These are phyloP conservation scores for Cottoperca gobio DNA, from an alignment of 2,797 vertebrate genomes.

Conservation along the genomic window DNA sequence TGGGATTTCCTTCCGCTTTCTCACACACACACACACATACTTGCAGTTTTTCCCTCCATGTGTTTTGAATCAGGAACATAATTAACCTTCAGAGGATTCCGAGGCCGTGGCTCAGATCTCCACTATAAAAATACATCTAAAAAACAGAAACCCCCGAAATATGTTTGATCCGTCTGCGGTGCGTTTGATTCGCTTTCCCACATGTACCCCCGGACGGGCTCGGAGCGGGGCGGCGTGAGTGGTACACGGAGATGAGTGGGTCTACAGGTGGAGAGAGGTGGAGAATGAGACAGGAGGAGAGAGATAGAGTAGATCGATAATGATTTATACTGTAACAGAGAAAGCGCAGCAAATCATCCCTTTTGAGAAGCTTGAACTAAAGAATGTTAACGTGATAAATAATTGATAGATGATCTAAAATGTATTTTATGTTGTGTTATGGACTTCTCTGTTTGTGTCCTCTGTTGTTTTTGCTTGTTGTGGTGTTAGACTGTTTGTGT, in stretches of 20 bases:
- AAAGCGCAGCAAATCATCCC: neutral
- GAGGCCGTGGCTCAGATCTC: conserved; percentile 76
- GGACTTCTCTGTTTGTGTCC: neutral
- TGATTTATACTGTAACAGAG: neutral
- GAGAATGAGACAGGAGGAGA: conserved; percentile 3
- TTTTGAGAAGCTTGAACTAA: neutral
- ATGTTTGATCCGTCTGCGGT: conserved; percentile 67
- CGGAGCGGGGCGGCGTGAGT: neutral
- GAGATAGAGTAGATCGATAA: neutral
- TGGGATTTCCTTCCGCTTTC: conserved; percentile 96
- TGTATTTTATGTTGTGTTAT: neutral
- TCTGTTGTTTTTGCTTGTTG: neutral
- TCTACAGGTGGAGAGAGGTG: conserved; percentile 51
- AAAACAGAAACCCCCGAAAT: conserved; percentile 69
- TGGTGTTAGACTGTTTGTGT: conserved; percentile 44
- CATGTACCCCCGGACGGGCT: conserved; percentile 48
- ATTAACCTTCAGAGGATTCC: conserved; percentile 85
- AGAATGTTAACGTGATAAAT: neutral
- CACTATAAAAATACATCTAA: conserved; percentile 80
- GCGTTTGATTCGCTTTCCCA: conserved; percentile 63
- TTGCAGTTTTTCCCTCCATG: conserved; percentile 77
- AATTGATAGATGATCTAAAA: neutral
- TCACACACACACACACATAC: conserved; percentile 36
- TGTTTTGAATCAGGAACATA: conserved; percentile 87
- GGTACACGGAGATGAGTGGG: conserved; percentile 21